Evolutionary conservation across 2,797 vertebrate species (phyloP).

Genomic region (Chiloscyllium punctatum): DNA sequence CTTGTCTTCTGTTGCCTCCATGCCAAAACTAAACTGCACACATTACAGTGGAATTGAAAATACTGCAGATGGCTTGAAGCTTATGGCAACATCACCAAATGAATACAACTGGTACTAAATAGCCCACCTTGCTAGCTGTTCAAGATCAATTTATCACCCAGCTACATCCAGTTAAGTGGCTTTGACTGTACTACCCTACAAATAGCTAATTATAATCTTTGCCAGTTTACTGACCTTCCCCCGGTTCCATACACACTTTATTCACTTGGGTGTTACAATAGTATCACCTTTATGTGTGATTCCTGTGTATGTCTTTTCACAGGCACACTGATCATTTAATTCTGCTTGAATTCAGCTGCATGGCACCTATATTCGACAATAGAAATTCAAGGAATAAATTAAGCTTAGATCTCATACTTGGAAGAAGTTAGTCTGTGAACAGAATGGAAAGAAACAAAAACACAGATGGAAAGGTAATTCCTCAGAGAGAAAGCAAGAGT

Average conservation of each 20-base stretch:
- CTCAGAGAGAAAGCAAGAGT: background rate
- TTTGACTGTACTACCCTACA: background rate
- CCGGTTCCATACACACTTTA: background rate
- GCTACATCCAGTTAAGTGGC: background rate
- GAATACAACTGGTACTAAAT: background rate
- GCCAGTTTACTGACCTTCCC: background rate
- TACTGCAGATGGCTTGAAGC: background rate
- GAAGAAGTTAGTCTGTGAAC: background rate
- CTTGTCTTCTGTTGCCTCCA: background rate
- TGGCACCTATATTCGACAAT: no score
- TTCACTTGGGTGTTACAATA: background rate
- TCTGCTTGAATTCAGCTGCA: background rate
- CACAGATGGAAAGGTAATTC: slow-evolving; percentile 10
- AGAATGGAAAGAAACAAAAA: background rate
- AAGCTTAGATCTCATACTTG: background rate
- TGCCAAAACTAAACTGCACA: no score
- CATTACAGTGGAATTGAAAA: background rate
- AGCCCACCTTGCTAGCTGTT: no score
- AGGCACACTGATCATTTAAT: background rate
- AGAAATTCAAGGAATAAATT: background rate
- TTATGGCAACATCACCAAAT: background rate
- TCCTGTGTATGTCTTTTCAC: background rate
- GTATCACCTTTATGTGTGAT: background rate
- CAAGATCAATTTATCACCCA: background rate
- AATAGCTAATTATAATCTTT: background rate